Conservation (phyloP, 2,888 invertebrate genomes). For the Latheticus oryzae region DNA sequence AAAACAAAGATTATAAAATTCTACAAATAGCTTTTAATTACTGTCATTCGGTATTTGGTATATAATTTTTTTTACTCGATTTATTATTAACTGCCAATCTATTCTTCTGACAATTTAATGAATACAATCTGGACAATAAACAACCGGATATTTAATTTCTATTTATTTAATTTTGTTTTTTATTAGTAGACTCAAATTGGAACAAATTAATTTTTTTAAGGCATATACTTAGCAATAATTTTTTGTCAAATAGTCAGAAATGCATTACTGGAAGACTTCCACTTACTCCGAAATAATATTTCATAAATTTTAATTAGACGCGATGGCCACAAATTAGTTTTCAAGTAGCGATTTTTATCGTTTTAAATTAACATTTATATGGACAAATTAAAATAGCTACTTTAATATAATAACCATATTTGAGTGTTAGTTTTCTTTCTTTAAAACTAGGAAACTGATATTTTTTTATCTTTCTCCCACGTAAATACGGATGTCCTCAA, state of each 20-base stretch:
- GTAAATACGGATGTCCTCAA: constrained; percentile 36
- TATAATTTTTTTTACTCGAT: neutral
- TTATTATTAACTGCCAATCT: too few relatives aligned
- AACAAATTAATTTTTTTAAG: too few relatives aligned
- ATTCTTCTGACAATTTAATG: too few relatives aligned
- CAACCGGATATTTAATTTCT: too few relatives aligned
- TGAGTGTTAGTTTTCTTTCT: constrained; percentile 24
- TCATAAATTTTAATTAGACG: constrained; percentile 42
- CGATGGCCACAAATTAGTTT: constrained; percentile 41
- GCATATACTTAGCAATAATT: too few relatives aligned
- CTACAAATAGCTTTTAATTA: constrained; percentile 3
- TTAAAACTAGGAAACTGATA: constrained; percentile 39
- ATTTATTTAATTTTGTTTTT: too few relatives aligned
- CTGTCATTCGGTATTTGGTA: constrained; percentile 1
- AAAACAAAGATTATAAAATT: constrained; percentile 8
- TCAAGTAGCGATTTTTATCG: constrained; percentile 42
- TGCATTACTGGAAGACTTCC: too few relatives aligned
- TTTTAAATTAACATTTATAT: constrained; percentile 41
- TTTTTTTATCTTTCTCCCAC: constrained; percentile 39
- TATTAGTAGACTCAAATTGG: too few relatives aligned
- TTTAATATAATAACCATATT: constrained; percentile 12
- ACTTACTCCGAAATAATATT: constrained; percentile 32
- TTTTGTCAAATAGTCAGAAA: too few relatives aligned
- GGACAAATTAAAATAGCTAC: constrained; percentile 40
- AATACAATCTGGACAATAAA: too few relatives aligned